phyloP scores from a whole-genome alignment of 2,888 invertebrate species.

The Cryptus armator region DNA sequence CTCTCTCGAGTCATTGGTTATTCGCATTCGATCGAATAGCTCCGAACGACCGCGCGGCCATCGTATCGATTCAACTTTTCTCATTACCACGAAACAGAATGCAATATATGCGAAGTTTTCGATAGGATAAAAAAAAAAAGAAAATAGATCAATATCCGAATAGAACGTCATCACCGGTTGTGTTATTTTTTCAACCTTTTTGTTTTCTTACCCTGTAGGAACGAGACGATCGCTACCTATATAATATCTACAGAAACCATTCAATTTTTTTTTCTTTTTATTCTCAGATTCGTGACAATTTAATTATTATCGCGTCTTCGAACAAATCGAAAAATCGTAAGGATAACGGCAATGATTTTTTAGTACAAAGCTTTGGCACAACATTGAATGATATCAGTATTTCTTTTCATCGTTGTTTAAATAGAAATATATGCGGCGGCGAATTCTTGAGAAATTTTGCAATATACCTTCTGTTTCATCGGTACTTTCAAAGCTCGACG shows the following conservation, averaged over 20 bases:
- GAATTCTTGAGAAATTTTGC: conserved; percentile 27
- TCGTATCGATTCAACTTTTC: conserved; percentile 76
- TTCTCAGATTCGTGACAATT: no score
- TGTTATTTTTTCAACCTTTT: not conserved
- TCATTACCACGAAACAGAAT: conserved; percentile 71
- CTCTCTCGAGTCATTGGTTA: conserved; percentile 56
- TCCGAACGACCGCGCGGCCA: conserved; percentile 27
- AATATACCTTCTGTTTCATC: conserved; percentile 76
- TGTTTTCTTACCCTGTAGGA: no score
- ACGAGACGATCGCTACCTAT: no score
- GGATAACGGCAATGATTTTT: no score
- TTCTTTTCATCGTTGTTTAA: no score
- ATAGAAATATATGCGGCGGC: not conserved
- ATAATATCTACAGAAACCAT: no score
- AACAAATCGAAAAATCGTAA: no score
- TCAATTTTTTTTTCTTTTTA: no score
- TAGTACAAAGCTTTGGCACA: no score
- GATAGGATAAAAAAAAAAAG: not conserved
- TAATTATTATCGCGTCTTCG: no score
- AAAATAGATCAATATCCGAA: not conserved
- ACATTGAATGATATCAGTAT: no score
- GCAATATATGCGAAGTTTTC: not conserved
- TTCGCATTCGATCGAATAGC: conserved; percentile 23
- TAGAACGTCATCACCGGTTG: not conserved
- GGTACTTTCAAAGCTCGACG: conserved; percentile 72